These are phyloP conservation scores for Ibycter americanus DNA, from an alignment of 2,797 vertebrate genomes.

Conservation along the genomic window DNA sequence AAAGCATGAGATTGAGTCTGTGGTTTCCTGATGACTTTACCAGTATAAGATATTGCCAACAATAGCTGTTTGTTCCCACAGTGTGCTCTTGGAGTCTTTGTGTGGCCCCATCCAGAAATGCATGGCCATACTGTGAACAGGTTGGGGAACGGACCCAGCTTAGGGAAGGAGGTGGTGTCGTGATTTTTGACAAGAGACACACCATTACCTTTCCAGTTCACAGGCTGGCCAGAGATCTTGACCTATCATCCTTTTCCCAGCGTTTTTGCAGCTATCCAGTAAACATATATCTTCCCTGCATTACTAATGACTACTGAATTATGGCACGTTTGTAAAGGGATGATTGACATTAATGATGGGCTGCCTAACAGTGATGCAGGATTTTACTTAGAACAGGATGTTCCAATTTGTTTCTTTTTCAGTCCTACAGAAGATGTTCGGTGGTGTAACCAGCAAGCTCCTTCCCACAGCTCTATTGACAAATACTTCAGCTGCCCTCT, in stretches of 20 bases:
- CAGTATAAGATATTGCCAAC: not conserved
- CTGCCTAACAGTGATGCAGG: not conserved
- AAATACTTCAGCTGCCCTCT: not conserved
- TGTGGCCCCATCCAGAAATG: not conserved
- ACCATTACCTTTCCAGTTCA: not conserved
- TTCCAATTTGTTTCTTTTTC: not conserved
- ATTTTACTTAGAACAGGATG: slow-evolving; percentile 4
- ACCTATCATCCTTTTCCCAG: not conserved
- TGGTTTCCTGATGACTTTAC: not conserved
- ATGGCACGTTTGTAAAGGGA: not conserved
- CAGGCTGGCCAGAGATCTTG: not conserved
- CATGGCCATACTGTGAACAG: not conserved
- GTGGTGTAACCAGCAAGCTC: not conserved
- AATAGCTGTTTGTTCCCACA: not conserved
- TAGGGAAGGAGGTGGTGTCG: not conserved
- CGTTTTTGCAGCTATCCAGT: not conserved
- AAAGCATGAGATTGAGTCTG: not conserved
- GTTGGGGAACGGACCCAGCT: not conserved
- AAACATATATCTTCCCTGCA: not conserved
- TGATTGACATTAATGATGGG: not conserved
- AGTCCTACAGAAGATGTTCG: not conserved
- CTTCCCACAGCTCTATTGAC: not conserved
- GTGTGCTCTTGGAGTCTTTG: not conserved
- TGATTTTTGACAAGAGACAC: not conserved
- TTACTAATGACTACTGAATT: not conserved